A percentile compares a stretch with the other conserved stretches of the same genome.
Evolutionary conservation across 2,797 vertebrate species (phyloP).

Genomic region (Poecilia velifera): DNA sequence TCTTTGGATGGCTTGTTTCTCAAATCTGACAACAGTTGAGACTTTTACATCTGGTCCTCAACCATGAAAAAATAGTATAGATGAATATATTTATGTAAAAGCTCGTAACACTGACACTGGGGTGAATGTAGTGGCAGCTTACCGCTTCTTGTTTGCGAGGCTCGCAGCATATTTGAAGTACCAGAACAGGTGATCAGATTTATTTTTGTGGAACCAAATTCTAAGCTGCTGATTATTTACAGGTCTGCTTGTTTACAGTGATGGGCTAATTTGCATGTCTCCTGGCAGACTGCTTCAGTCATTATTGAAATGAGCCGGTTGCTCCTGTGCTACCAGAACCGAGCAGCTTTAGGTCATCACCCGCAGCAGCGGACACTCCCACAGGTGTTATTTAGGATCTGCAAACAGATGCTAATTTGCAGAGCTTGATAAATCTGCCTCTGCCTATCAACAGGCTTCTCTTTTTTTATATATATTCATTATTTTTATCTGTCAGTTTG

Average conservation of each 20-base stretch:
- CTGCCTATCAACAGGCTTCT: neutral
- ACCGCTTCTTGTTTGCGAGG: neutral
- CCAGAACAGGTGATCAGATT: neutral
- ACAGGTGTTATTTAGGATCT: conserved; percentile 1
- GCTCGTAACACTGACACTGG: neutral
- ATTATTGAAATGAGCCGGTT: conserved; percentile 11
- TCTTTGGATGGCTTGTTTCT: neutral
- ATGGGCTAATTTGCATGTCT: conserved; percentile 4
- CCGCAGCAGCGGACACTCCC: conserved; percentile 1
- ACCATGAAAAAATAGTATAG: neutral
- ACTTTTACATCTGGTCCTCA: neutral
- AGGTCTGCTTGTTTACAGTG: neutral
- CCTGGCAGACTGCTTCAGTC: conserved; percentile 7
- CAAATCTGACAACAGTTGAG: neutral
- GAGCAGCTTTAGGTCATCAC: conserved; percentile 4
- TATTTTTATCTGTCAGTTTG: neutral
- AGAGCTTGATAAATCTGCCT: neutral
- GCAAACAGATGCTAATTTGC: conserved; percentile 10
- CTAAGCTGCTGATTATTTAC: neutral
- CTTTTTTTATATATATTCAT: neutral
- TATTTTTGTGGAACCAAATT: conserved; percentile 3
- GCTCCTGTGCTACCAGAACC: neutral
- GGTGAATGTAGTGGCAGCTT: neutral
- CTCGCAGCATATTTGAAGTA: neutral
- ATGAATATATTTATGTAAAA: neutral